Conservation (phyloP, 2,888 invertebrate species). For the Mythimna pallens region DNA sequence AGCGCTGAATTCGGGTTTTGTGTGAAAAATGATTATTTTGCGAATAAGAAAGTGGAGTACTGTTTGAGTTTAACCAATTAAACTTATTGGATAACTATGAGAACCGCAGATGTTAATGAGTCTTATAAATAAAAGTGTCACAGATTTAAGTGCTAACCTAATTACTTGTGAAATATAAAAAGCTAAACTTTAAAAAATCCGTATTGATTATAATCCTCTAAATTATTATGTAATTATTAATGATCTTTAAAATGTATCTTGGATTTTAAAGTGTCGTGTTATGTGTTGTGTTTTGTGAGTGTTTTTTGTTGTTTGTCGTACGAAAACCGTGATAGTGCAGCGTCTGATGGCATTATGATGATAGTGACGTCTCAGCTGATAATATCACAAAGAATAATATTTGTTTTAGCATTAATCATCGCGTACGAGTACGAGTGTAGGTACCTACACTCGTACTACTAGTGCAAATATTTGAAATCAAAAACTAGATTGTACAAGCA, state of each 20-base stretch:
- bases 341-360: constrained; percentile 13
- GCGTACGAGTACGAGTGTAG: too few relatives aligned
- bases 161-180: not conserved
- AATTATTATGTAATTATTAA: too few relatives aligned
- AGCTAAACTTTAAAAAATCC: too few relatives aligned
- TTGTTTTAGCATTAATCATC: constrained; percentile 2
- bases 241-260: too few relatives aligned
- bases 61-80: constrained; percentile 1
- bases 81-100: constrained; percentile 11
- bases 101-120: constrained; percentile 15
- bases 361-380: constrained; percentile 11
- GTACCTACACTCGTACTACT: not conserved
- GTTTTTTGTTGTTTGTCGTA: not conserved
- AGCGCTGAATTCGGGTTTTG: not conserved
- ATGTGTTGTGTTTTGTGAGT: too few relatives aligned
- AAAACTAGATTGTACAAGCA: not conserved
- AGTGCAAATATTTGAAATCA: not conserved
- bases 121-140: not conserved
- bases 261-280: too few relatives aligned
- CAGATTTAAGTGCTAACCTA: not conserved
- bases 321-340: constrained; percentile 7
- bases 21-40: constrained; percentile 9
- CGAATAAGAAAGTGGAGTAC: constrained; percentile 14
- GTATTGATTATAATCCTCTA: too few relatives aligned
- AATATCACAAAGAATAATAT: constrained; percentile 10